Evolutionary conservation across 2,113 vertebrate species (phyloP).

Genomic region (Stegastes partitus): DNA sequence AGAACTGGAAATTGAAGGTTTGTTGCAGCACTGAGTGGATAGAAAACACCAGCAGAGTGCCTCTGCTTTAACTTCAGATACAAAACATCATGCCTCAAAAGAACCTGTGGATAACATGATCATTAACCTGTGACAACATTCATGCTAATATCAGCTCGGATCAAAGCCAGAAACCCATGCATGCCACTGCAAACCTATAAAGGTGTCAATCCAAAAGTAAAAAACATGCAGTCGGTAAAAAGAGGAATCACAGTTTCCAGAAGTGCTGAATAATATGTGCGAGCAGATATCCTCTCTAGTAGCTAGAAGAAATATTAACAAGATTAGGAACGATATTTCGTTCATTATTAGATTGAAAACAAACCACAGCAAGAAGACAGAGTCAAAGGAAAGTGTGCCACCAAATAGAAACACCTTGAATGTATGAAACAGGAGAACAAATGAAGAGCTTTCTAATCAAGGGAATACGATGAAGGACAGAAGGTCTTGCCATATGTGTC

Average conservation of each 20-base stretch:
- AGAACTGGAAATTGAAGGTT: neutral
- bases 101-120: constrained; percentile 50
- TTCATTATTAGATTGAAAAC: constrained; percentile 43
- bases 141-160: constrained; percentile 70
- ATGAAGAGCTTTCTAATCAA: constrained; percentile 12
- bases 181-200: constrained; percentile 70
- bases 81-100: constrained; percentile 70
- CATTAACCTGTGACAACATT: constrained; percentile 46
- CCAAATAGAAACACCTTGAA: constrained; percentile 34
- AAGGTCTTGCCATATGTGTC: constrained; percentile 44
- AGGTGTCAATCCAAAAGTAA: constrained; percentile 63
- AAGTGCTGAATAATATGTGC: constrained; percentile 58
- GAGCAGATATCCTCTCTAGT: constrained; percentile 28
- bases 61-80: constrained; percentile 51
- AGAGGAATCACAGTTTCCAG: constrained; percentile 64
- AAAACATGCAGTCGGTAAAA: constrained; percentile 72
- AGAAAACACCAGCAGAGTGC: constrained; percentile 55
- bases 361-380: constrained; percentile 60
- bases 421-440: constrained; percentile 43
- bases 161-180: constrained; percentile 66
- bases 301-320: constrained; percentile 46
- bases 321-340: constrained; percentile 11
- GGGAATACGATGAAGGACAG: constrained; percentile 19
- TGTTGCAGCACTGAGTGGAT: constrained; percentile 24
- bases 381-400: constrained; percentile 85